Conservation (phyloP, 2,888 invertebrate species). For the Apodemia mormo region DNA sequence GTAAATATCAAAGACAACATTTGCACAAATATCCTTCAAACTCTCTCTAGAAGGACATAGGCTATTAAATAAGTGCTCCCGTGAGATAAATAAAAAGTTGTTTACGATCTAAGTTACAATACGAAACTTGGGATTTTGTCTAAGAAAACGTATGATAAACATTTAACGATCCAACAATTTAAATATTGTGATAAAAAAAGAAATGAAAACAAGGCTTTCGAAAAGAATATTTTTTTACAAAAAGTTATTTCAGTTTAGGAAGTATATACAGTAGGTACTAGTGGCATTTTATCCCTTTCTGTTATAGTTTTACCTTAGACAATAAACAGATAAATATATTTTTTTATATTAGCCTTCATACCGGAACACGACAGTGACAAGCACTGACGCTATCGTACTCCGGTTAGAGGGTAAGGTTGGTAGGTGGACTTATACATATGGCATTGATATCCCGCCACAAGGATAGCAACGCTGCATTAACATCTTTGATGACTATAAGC, state of each 20-base stretch:
- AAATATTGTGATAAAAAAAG: conserved; percentile 8
- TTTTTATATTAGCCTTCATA: too few relatives aligned
- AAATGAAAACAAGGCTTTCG: not conserved
- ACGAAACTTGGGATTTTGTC: conserved; percentile 7
- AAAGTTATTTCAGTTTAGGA: not conserved
- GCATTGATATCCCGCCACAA: too few relatives aligned
- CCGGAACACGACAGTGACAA: too few relatives aligned
- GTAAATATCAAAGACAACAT: not conserved
- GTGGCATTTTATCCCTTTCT: too few relatives aligned
- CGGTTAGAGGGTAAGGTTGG: too few relatives aligned
- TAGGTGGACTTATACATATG: too few relatives aligned
- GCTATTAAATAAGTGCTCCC: conserved; percentile 10
- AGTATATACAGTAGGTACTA: too few relatives aligned
- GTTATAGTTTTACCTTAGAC: too few relatives aligned
- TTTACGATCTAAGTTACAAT: conserved; percentile 5
- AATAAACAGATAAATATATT: too few relatives aligned
- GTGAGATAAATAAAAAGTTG: conserved; percentile 16
- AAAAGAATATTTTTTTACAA: not conserved
- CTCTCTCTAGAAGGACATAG: not conserved
- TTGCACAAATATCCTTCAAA: conserved; percentile 5
- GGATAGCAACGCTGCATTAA: too few relatives aligned
- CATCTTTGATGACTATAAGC: too few relatives aligned
- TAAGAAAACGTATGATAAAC: conserved; percentile 14
- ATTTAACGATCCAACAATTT: conserved; percentile 10
- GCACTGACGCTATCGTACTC: too few relatives aligned